These are phyloP conservation scores for Meleagris gallopavo DNA, from an alignment of 2,113 vertebrate genomes.

Conservation along the genomic window DNA sequence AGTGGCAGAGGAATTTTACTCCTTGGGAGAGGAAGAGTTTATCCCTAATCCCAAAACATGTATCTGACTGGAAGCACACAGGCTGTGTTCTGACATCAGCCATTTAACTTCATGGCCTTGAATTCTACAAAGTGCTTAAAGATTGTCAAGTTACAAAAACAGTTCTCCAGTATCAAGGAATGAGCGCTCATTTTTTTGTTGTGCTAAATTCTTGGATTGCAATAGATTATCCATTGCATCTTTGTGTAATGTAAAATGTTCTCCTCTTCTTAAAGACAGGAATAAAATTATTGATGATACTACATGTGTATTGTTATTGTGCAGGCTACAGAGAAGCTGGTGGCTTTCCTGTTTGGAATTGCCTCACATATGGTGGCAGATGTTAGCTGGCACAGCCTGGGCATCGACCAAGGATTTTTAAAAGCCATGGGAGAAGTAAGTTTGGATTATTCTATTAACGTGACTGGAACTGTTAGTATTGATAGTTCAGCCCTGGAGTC, in stretches of 20 bases:
- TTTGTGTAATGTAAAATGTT: not conserved
- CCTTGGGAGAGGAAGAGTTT: not conserved
- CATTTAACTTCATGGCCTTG: not conserved
- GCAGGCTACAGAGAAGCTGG: slow-evolving; percentile 81
- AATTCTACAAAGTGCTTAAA: not conserved
- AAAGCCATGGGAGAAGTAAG: slow-evolving; percentile 81
- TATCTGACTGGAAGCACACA: not conserved
- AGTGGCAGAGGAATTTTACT: not conserved
- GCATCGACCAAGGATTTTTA: slow-evolving; percentile 81
- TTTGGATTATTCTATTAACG: not conserved
- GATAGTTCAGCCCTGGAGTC: not conserved
- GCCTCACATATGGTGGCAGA: slow-evolving; percentile 83
- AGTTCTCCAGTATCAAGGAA: not conserved
- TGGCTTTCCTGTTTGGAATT: slow-evolving; percentile 83
- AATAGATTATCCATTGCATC: not conserved
- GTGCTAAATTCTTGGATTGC: not conserved
- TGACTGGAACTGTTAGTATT: not conserved
- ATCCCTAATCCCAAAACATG: not conserved
- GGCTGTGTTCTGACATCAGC: not conserved
- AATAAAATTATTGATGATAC: not conserved
- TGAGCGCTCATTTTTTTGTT: not conserved
- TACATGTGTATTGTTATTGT: not conserved
- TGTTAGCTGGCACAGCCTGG: slow-evolving; percentile 84
- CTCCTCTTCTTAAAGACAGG: not conserved
- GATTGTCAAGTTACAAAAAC: not conserved